Base-by-base conservation (phyloP, 1,140 invertebrate species). In the Eciton burchellii region DNA sequence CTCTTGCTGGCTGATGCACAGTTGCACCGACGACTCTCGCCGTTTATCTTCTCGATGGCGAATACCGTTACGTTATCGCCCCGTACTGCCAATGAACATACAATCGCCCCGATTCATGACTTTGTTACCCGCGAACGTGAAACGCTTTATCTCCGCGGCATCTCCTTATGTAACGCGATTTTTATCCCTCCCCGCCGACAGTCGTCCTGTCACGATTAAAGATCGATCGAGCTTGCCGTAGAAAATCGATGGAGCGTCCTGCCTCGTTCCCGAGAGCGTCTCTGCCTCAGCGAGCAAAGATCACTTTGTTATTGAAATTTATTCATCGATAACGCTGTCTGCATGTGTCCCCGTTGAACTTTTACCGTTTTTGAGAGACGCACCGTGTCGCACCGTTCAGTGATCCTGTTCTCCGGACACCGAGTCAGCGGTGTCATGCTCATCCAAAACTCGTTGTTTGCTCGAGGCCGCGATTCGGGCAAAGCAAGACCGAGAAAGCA, bases 11-110 rank as follows among this genome's bases (percentile, higher is more conserved):
- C 35, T 54, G 19, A 68, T 77, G 74, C 62, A 77, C 60, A 16
- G 19, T 43, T 66, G 47, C 29, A 26, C 21, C 56, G 56, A 41
- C 43, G 19, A 52, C 52, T 92, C 90, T 92, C 59, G 82, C 65
- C 14, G 57, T 4, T 21, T 29, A 72, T 62, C 56, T 19, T 63
- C 45, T 60, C 43, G 63, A 77, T 43, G 21, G 47, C 63, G 49
- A 12, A 68, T 79, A 79, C 49, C 74, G 49, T 79, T 79, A 68
- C 21, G n/a, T 68, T 79, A 79, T 77, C 29, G 29, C 19, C n/a
- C 74, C 63, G 12, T 29, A 70, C 45, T 56, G 63, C 62, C 49
- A 56, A 79, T 79, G 35, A 79, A 79, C n/a, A 70, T 56, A 49
- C 52, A 68, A 79, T 79, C 70, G 74, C 68, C 74, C 56, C 21